phyloP scores from a whole-genome alignment of 2,797 vertebrate genomes.

The Halcyon chelicuti region DNA sequence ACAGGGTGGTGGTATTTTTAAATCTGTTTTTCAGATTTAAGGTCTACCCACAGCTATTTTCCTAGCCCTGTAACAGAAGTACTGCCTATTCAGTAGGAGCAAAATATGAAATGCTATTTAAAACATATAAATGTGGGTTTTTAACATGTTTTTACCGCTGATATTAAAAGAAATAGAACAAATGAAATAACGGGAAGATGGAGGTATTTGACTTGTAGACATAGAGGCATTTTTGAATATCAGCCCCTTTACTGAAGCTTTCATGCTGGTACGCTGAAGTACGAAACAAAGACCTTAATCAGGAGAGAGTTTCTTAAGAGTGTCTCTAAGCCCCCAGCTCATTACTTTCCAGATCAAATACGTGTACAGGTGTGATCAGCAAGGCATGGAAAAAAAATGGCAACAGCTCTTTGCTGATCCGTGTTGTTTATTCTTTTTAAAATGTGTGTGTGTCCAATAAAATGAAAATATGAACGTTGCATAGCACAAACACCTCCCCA shows the following conservation, averaged over 20 bases:
- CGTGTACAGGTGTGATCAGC: neutral
- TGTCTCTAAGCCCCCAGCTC: neutral
- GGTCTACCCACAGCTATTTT: neutral
- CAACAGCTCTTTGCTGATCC: neutral
- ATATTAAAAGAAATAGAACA: neutral
- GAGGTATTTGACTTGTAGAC: neutral
- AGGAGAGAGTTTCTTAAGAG: neutral
- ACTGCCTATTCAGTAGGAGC: neutral
- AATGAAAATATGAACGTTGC: neutral
- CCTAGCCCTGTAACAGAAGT: neutral
- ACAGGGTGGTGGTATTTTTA: neutral
- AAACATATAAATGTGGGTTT: neutral
- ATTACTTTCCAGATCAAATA: neutral
- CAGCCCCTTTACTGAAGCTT: neutral
- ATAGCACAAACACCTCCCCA: neutral
- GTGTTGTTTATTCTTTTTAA: neutral
- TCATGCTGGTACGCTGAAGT: neutral
- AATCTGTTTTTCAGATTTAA: neutral
- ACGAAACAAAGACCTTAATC: neutral
- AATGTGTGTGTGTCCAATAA: accelerated
- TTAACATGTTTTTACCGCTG: neutral
- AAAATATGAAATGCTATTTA: neutral
- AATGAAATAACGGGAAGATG: neutral
- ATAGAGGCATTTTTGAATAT: neutral
- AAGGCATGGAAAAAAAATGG: neutral